Evolutionary conservation across 37 sponge, comb jelly and placozoan species (phyloP).

Genomic region (Theonella swinhoei): DNA sequence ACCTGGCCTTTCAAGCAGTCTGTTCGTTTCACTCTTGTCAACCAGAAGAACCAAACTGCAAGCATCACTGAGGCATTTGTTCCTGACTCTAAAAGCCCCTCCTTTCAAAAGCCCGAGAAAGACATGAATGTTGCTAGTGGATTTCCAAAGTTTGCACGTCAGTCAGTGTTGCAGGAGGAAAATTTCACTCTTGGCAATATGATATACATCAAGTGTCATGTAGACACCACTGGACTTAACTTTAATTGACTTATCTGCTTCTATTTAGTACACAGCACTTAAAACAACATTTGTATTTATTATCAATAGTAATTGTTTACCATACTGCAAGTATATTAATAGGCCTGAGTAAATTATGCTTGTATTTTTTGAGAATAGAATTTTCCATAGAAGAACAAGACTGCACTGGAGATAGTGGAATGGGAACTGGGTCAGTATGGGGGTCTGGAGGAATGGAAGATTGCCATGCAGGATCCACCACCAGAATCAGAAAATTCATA

Average conservation of each 20-base stretch:
- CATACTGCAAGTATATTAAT: no score
- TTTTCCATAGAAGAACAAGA: no score
- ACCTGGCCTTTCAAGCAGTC: slow-evolving; percentile 64
- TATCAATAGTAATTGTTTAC: no score
- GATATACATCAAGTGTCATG: not conserved
- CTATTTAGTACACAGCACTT: no score
- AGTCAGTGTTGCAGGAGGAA: slow-evolving; percentile 20
- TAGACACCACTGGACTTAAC: not conserved
- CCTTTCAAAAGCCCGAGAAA: slow-evolving; percentile 47
- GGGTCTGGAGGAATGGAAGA: no score
- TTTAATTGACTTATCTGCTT: not conserved
- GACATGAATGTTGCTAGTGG: slow-evolving; percentile 67
- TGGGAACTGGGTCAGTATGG: no score
- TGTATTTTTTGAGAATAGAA: no score
- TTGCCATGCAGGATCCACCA: no score
- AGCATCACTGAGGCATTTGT: slow-evolving; percentile 50
- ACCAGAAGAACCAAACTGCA: slow-evolving; percentile 25
- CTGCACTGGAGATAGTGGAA: no score
- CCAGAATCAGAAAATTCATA: no score
- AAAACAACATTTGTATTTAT: no score
- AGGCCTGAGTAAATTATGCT: no score
- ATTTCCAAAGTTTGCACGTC: slow-evolving; percentile 62
- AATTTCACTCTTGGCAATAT: not conserved
- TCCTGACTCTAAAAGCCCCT: slow-evolving; percentile 37
- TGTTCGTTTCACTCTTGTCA: slow-evolving; percentile 61